phyloP scores from a whole-genome alignment of 2,888 invertebrate species.

The Drosophila antonietae region DNA sequence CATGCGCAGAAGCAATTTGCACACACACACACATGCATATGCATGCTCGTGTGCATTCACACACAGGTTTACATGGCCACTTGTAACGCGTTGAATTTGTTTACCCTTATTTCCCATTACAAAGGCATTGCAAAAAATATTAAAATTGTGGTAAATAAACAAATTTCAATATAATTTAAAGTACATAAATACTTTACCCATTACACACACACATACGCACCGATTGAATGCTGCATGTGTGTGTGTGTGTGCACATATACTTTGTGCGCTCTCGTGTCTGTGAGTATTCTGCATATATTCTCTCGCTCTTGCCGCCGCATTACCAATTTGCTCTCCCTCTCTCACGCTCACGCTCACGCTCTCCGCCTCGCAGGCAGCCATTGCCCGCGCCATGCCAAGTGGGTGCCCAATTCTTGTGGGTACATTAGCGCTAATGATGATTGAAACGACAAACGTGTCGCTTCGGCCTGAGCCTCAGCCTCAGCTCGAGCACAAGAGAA shows the following conservation, averaged over 20 bases:
- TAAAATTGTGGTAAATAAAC: conserved; percentile 78
- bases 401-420: conserved; percentile 84
- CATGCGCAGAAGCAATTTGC: conserved; percentile 55
- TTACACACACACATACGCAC: conserved; percentile 12
- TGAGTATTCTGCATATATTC: conserved; percentile 13
- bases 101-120: conserved; percentile 58
- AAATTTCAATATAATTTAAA: conserved; percentile 46
- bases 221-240: background rate
- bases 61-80: conserved; percentile 30
- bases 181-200: conserved; percentile 34
- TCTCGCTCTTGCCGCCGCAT: conserved; percentile 24
- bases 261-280: conserved; percentile 19
- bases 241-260: conserved; percentile 8
- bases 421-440: conserved; percentile 85
- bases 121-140: conserved; percentile 62
- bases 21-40: conserved; percentile 26
- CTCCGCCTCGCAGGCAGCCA: conserved; percentile 12
- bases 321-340: conserved; percentile 11
- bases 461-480: conserved; percentile 44
- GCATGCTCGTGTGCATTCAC: conserved; percentile 4
- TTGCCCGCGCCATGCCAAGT: conserved; percentile 45
- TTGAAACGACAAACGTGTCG: conserved; percentile 84
- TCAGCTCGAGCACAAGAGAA: conserved; percentile 14
- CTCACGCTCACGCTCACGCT: conserved; percentile 3
- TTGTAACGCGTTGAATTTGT: conserved; percentile 58